Conservation (phyloP, 2,113 vertebrate genomes). For the Bubo bubo region DNA sequence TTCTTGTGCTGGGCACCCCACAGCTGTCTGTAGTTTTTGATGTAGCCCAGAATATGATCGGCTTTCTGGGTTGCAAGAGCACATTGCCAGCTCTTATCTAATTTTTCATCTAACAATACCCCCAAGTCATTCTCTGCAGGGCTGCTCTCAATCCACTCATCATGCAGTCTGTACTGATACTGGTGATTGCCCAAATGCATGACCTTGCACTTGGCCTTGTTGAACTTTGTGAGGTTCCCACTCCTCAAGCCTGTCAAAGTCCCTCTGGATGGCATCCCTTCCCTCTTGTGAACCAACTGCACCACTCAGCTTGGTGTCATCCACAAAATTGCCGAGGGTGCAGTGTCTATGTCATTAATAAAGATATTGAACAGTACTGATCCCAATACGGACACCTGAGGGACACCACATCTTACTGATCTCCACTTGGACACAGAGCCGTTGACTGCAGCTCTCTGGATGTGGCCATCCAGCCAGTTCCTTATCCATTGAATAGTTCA, state of each 20-base stretch:
- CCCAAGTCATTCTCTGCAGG: neutral
- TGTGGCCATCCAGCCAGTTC: neutral
- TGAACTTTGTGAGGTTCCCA: neutral
- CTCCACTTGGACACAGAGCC: neutral
- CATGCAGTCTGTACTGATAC: neutral
- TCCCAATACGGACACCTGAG: neutral
- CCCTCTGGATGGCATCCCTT: neutral
- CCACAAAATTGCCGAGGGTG: neutral
- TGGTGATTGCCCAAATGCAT: neutral
- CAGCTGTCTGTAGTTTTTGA: neutral
- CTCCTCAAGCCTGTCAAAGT: neutral
- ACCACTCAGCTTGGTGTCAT: neutral
- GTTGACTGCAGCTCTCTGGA: neutral
- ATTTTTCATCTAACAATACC: neutral
- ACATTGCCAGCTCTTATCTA: neutral
- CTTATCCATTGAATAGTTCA: neutral
- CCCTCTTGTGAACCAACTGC: neutral
- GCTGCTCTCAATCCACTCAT: neutral
- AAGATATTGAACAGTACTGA: neutral
- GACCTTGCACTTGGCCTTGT: neutral
- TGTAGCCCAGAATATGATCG: neutral
- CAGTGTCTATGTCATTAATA: neutral
- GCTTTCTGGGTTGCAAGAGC: neutral
- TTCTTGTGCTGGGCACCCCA: neutral
- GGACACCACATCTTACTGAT: neutral